Conservation (phyloP, 1,140 invertebrate genomes). For the Heliothis subflexa region DNA sequence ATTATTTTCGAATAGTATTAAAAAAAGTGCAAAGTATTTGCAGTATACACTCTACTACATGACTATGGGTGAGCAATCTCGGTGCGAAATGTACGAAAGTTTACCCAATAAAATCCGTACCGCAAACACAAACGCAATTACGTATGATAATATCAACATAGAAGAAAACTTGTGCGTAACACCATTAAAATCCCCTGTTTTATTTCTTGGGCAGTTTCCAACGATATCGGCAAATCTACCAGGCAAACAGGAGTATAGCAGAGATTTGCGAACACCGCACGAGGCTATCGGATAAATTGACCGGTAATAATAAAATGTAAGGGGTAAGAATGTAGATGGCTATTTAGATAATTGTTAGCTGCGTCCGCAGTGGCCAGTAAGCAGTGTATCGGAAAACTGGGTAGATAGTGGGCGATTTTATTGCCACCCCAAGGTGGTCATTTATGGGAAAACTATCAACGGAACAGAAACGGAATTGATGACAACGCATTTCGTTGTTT, state of each 20-base stretch:
- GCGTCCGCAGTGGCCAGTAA: slow-evolving; percentile 66
- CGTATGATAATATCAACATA: slow-evolving; percentile 46
- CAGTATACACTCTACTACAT: too few relatives aligned
- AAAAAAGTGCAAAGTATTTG: too few relatives aligned
- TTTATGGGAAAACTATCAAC: slow-evolving; percentile 83
- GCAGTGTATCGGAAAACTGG: slow-evolving; percentile 83
- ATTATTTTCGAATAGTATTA: too few relatives aligned
- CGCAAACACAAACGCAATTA: slow-evolving; percentile 40
- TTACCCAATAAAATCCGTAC: slow-evolving; percentile 19
- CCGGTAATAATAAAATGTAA: slow-evolving; percentile 86
- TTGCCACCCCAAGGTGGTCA: slow-evolving; percentile 77
- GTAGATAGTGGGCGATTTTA: slow-evolving; percentile 78
- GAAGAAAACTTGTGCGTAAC: slow-evolving; percentile 45
- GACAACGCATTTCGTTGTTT: slow-evolving; percentile 71
- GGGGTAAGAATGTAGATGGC: slow-evolving; percentile 86
- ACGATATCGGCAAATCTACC: slow-evolving; percentile 75
- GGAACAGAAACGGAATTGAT: slow-evolving; percentile 72
- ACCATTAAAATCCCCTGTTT: slow-evolving; percentile 65
- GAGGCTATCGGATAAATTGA: slow-evolving; percentile 81
- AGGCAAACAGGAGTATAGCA: slow-evolving; percentile 74
- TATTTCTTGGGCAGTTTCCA: slow-evolving; percentile 68
- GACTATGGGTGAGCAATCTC: too few relatives aligned
- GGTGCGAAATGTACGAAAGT: background rate
- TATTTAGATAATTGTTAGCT: slow-evolving; percentile 86
- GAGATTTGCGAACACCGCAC: slow-evolving; percentile 76